Conservation (phyloP, 2,888 invertebrate genomes). For the Parasteatoda lunata region DNA sequence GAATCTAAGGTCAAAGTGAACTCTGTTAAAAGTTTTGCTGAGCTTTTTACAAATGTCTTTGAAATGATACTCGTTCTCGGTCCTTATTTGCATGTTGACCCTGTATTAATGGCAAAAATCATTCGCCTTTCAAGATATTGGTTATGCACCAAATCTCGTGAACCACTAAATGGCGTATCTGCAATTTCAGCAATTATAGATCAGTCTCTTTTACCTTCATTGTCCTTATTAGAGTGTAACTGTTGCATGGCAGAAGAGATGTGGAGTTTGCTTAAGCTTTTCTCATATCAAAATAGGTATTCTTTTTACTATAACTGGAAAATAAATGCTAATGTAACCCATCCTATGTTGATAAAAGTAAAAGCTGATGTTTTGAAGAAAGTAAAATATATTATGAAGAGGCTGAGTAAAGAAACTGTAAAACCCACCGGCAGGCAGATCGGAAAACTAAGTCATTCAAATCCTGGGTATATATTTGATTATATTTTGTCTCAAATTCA, state of each 20-base stretch:
- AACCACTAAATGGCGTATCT: conserved; percentile 79
- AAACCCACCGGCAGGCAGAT: conserved; percentile 96
- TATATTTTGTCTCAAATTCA: conserved; percentile 90
- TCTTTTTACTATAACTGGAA: conserved; percentile 97
- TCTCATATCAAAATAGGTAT: conserved; percentile 89
- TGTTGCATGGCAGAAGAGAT: conserved; percentile 97
- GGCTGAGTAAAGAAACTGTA: conserved; percentile 95
- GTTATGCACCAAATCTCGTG: conserved; percentile 73
- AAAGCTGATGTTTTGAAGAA: conserved; percentile 91
- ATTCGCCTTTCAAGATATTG: conserved; percentile 77
- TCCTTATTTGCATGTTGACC: conserved; percentile 89
- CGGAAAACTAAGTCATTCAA: conserved; percentile 96
- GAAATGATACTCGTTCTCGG: conserved; percentile 91
- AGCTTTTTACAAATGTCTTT: conserved; percentile 84
- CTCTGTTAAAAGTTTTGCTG: conserved; percentile 80
- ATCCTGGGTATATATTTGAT: conserved; percentile 96
- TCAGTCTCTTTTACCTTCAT: conserved; percentile 89
- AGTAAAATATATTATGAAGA: conserved; percentile 96
- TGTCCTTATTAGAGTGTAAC: conserved; percentile 94
- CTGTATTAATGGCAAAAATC: conserved; percentile 91
- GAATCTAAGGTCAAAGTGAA: conserved; percentile 46
- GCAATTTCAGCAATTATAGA: conserved; percentile 91
- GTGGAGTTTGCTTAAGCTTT: conserved; percentile 89
- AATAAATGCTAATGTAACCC: conserved; percentile 87
- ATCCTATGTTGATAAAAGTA: conserved; percentile 88